Evolutionary conservation across 2,888 invertebrate genomes (phyloP).

Genomic region (Conistra vaccinii): DNA sequence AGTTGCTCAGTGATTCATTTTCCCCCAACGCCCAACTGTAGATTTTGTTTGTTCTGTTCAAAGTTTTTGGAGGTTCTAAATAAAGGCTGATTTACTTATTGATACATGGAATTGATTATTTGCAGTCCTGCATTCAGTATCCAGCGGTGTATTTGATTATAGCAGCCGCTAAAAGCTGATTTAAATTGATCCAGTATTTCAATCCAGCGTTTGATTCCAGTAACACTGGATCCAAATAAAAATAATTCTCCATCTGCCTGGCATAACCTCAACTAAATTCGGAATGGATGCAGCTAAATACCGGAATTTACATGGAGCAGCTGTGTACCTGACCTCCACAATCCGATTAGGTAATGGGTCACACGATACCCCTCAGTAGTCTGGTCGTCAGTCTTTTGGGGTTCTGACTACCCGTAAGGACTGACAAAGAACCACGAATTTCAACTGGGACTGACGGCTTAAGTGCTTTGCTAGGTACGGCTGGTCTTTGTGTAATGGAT

Average conservation of each 20-base stretch:
- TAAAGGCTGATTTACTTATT: neutral
- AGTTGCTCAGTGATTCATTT: neutral
- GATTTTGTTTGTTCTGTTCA: neutral
- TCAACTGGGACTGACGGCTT: neutral
- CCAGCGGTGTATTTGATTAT: neutral
- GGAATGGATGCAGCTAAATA: neutral
- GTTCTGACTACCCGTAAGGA: neutral
- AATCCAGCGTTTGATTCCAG: neutral
- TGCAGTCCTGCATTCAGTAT: neutral
- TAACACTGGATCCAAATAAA: too few species aligned
- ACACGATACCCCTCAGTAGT: neutral
- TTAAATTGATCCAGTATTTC: neutral
- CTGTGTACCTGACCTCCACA: neutral
- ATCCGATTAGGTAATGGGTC: neutral
- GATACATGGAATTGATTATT: neutral
- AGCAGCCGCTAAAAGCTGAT: neutral
- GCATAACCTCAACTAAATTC: neutral
- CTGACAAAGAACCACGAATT: neutral
- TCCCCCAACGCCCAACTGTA: neutral
- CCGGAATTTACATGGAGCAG: neutral
- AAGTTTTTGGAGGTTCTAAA: conserved; percentile 1
- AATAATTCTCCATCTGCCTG: too few species aligned
- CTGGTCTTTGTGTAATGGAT: neutral
- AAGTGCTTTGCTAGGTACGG: neutral
- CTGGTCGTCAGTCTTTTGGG: neutral